Base-by-base conservation (phyloP, 2,113 vertebrate species). In the Sturnira hondurensis region DNA sequence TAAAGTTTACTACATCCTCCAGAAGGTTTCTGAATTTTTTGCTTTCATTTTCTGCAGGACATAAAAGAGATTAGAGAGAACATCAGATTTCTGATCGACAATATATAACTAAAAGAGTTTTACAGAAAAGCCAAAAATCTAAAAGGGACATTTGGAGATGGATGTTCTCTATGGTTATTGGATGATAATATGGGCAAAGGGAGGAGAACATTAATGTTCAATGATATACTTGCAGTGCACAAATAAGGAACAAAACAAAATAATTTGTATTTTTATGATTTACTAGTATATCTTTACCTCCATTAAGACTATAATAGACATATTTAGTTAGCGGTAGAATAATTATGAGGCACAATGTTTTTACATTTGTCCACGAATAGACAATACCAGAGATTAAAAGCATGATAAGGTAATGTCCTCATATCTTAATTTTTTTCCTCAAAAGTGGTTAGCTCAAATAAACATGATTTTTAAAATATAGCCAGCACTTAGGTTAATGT, bases 1-100 rank as follows among this genome's bases (percentile, higher is more conserved):
- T 97, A 82, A 97, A 86, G 91, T 95, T 95, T 97, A 92, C 19
- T 83, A 96, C 88, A 85, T 96, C 85, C 85, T 96, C 73, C 91
- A 28, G 15, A 96, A 93, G 76, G 73, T 93, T 97, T 97, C 54
- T 77, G 77, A 94, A 96, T 91, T 43, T 93, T 68, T 97, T 78
- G 19, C 74, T 97, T 95, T 96, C 84, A 91, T 95, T 86, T 19
- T 96, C 50, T 78, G 43, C 80, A 52, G 9, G 43, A 5, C 2
- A 52, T 82, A 68, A 82, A 93, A 90, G 19, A 93, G 5, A 31
- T 78, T 73, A 41, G n/a, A 92, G 4, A 73, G 2, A 74, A 0
- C 73, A 22, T 90, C 80, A 89, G 31, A 70, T 92, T 95, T 92
- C n/a, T 86, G 54, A 91, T 10, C 77, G 73, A 87, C 36, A 87